Percentiles rank a stretch among this genome's conserved stretches.
Evolutionary conservation across 1,140 invertebrate species (phyloP).

Genomic region (Paraescarpia echinospica): DNA sequence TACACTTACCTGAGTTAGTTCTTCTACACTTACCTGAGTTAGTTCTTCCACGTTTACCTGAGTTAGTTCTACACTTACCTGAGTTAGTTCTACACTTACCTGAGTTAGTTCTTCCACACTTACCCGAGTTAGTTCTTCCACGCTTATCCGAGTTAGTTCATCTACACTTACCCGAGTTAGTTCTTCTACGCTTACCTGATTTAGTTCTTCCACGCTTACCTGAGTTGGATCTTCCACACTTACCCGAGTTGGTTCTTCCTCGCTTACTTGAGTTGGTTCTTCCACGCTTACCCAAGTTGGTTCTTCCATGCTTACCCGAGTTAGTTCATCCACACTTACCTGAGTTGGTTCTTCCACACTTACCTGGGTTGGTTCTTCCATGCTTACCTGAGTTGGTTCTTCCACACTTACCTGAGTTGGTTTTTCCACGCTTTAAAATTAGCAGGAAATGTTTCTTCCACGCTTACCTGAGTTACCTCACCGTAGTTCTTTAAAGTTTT

Average conservation of each 20-base stretch:
- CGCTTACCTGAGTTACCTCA: too few species aligned
- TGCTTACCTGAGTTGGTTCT: too few species aligned
- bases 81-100: neutral
- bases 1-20: neutral
- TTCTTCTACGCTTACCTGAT: neutral
- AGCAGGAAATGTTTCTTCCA: too few species aligned
- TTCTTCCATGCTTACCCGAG: too few species aligned
- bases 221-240: too few species aligned
- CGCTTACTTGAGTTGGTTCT: neutral
- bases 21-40: neutral
- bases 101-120: neutral
- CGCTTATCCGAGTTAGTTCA: neutral
- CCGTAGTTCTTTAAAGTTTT: too few species aligned
- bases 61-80: neutral
- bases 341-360: neutral
- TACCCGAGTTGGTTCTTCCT: too few species aligned
- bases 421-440: too few species aligned
- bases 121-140: neutral
- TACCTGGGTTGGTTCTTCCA: neutral
- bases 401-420: too few species aligned
- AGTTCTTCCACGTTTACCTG: too few species aligned
- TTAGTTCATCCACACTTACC: neutral
- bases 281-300: neutral
- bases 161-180: too few species aligned
- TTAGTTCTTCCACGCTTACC: neutral